A percentile compares a stretch with the other conserved stretches of the same genome.
These are phyloP conservation scores for Empis stercorea DNA, from an alignment of 2,888 invertebrate genomes.

Conservation along the genomic window DNA sequence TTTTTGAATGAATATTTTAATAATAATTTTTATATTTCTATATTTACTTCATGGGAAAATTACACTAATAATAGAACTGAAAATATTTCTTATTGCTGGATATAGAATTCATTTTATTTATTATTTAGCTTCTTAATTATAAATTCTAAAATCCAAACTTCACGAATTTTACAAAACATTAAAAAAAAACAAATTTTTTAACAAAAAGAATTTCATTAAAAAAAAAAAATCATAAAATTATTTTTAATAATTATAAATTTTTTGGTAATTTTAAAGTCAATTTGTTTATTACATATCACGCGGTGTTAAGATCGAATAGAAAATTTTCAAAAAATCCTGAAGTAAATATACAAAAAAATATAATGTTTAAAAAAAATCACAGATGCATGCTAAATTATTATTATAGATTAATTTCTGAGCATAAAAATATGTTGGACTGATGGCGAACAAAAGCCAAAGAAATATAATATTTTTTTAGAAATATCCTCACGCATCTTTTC, in stretches of 20 bases:
- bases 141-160: background rate
- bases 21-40: too few species aligned
- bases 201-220: too few species aligned
- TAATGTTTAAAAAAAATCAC: conserved; percentile 1
- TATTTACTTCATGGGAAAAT: too few species aligned
- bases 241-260: background rate
- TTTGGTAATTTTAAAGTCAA: background rate
- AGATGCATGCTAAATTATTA: conserved; percentile 9
- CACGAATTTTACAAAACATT: background rate
- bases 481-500: too few species aligned
- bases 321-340: background rate
- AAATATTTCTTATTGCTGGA: too few species aligned
- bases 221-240: too few species aligned
- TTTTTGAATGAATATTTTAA: too few species aligned
- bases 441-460: background rate
- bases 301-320: background rate
- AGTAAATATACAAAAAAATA: background rate
- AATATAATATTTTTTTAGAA: too few species aligned
- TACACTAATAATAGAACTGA: too few species aligned
- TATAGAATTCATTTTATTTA: too few species aligned
- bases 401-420: background rate
- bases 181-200: background rate
- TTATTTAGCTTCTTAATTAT: too few species aligned
- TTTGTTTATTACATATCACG: background rate
- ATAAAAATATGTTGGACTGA: background rate